Percentiles rank a stretch among this genome's conserved stretches.
Conservation (phyloP, 2,113 vertebrate species). For the Arothron firmamentum region DNA sequence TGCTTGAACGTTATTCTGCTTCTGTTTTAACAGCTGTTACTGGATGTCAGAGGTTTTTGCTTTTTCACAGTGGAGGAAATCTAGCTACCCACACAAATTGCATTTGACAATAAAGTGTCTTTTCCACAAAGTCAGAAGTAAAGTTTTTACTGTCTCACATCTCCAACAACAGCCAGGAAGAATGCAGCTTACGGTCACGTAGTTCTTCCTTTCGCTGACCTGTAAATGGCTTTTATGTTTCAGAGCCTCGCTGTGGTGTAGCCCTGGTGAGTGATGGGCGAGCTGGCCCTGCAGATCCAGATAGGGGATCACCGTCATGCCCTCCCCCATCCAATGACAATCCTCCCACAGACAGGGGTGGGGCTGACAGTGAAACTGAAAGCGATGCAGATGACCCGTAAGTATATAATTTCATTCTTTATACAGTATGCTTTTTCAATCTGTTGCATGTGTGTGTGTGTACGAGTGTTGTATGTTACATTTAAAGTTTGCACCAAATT, state of each 20-base stretch:
- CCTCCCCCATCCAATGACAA: constrained; percentile 72
- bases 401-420: constrained; percentile 36
- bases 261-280: constrained; percentile 71
- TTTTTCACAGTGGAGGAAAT: too few species aligned
- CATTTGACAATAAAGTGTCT: too few species aligned
- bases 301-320: constrained; percentile 68
- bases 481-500: neutral
- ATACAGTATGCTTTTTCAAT: neutral
- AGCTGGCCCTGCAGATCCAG: constrained; percentile 65
- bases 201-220: neutral
- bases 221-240: neutral
- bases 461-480: neutral
- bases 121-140: too few species aligned
- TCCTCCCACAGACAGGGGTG: constrained; percentile 71
- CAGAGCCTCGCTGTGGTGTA: constrained; percentile 73
- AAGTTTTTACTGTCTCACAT: too few species aligned
- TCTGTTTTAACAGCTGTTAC: too few species aligned
- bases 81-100: too few species aligned
- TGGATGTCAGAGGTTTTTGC: too few species aligned
- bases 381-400: constrained; percentile 90
- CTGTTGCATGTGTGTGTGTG: too few species aligned
- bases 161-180: constrained; percentile 18
- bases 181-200: neutral
- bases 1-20: too few species aligned
- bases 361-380: constrained; percentile 87